Evolutionary conservation across 2,113 vertebrate species (phyloP), one percentile per base, ranked within the genome.

Genomic region (Brachionichthys hirsutus): DNA sequence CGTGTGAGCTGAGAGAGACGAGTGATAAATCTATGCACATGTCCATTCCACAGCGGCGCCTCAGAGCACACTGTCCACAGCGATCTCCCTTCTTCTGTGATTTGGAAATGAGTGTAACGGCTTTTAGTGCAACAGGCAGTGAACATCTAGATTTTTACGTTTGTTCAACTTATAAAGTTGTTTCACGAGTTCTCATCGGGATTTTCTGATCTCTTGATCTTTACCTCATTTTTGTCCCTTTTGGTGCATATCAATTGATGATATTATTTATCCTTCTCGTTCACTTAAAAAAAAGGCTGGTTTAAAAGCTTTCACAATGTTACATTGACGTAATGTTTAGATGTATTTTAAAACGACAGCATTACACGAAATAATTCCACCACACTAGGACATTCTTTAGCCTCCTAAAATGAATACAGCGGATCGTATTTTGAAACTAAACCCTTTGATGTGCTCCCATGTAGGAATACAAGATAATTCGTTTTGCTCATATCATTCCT

Each of bases 1-100:
- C 85, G 70, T 65, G 69, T 62, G 67, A 65, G 77, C 75, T 75
- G 80, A 83, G 75, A 83, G 75, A 85, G 81, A 84, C 69, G 67
- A 79, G 81, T 81, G 82, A 91, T 89, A 80, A 85, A 87, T 83
- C 80, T 78, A 67, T 84, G 51, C 81, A 84, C 59, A 68, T 87
- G 87, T 87, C 87, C 78, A 82, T 83, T 84, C 80, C 78, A 79
- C 66, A 77, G 62, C 58, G 75, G 82, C 67, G 42, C 61, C 64
- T 73, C 58, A 41, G 43, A 41, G 62, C 57, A 57, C 66, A 20
- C 45, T 66, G 67, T 35, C 70, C 60, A 46, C 65, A 70, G 70
- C 50, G 18, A 41, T 30, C 65, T 50, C 65, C 55, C 40, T 61
- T 76, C 43, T 64, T 36, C 41, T 11, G 42, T 60, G 67, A 75